phyloP scores from a whole-genome alignment of 2,888 invertebrate species.

The Mechanitis mazaeus region DNA sequence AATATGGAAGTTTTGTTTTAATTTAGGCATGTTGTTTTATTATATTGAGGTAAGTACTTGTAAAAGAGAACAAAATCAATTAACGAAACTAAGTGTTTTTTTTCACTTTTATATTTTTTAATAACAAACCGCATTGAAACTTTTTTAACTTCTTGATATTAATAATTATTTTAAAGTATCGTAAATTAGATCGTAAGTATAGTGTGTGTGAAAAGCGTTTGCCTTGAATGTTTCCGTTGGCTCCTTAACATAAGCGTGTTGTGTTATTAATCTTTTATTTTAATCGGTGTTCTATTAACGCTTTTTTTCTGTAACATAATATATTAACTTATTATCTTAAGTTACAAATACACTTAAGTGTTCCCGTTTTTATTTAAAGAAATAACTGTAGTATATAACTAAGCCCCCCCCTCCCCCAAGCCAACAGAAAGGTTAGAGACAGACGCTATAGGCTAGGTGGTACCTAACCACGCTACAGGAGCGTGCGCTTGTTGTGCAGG shows the following conservation, averaged over 20 bases:
- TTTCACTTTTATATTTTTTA: too few species aligned
- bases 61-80: too few species aligned
- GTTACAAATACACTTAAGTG: too few species aligned
- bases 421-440: slow-evolving; percentile 56
- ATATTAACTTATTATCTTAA: too few species aligned
- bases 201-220: background rate
- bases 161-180: background rate
- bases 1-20: too few species aligned
- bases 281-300: slow-evolving; percentile 18
- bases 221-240: slow-evolving; percentile 27
- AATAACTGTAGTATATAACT: background rate
- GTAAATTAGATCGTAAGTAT: background rate
- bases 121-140: too few species aligned
- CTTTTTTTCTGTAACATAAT: too few species aligned
- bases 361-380: too few species aligned
- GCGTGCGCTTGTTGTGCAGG: slow-evolving; percentile 81
- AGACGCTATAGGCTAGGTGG: slow-evolving; percentile 68
- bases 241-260: slow-evolving; percentile 27
- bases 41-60: too few species aligned
- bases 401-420: slow-evolving; percentile 24
- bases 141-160: background rate
- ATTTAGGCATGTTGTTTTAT: too few species aligned
- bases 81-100: too few species aligned
- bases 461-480: slow-evolving; percentile 78
- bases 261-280: slow-evolving; percentile 14